Evolutionary conservation across 2,888 invertebrate species (phyloP).

Genomic region (Euzetes globulus): DNA sequence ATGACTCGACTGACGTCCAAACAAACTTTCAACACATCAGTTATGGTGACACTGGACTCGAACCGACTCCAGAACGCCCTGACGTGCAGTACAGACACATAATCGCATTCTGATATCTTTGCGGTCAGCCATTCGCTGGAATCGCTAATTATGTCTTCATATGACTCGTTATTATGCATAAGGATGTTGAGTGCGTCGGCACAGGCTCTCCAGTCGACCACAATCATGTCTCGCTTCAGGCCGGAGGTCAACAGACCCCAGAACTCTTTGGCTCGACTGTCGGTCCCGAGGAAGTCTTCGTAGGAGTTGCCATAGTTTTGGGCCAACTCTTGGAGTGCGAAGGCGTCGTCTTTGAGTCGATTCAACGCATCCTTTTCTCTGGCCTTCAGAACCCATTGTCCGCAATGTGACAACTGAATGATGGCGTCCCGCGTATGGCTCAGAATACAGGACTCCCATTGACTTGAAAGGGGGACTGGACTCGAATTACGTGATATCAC

Average conservation of each 20-base stretch:
- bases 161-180: conserved; percentile 16
- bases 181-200: neutral
- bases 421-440: conserved; percentile 13
- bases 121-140: conserved; percentile 23
- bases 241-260: neutral
- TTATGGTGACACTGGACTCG: neutral
- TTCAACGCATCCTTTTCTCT: conserved; percentile 25
- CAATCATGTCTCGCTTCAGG: conserved; percentile 13
- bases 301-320: neutral
- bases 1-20: conserved; percentile 16
- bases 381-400: conserved; percentile 32
- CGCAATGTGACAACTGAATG: conserved; percentile 28
- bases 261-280: neutral
- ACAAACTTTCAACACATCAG: conserved; percentile 7
- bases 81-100: conserved; percentile 2
- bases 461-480: conserved; percentile 6
- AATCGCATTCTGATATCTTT: conserved; percentile 23
- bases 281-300: neutral
- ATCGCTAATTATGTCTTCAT: neutral
- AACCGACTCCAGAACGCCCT: neutral
- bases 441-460: conserved; percentile 21
- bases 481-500: conserved; percentile 23
- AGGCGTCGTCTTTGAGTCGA: conserved; percentile 25
- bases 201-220: neutral
- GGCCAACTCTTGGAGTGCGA: conserved; percentile 28